These are phyloP conservation scores for Amiota minor DNA, from an alignment of 2,888 invertebrate genomes.

Conservation along the genomic window DNA sequence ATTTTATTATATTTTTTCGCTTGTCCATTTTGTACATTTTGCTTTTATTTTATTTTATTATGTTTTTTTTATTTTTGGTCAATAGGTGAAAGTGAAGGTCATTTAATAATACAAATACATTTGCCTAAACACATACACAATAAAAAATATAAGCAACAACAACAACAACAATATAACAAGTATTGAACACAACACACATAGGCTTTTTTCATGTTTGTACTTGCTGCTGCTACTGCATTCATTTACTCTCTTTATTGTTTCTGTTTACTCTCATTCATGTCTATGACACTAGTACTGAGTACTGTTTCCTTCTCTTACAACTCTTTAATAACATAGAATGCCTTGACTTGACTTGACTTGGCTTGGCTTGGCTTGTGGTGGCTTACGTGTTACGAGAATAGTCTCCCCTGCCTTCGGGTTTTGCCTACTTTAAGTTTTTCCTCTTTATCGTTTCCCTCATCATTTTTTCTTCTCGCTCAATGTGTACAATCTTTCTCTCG, in stretches of 20 bases:
- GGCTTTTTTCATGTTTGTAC: not conserved
- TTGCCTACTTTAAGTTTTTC: no score
- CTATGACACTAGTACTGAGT: constrained; percentile 16
- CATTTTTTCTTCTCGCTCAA: no score
- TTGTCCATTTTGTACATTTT: not conserved
- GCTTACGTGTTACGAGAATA: no score
- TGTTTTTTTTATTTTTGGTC: constrained; percentile 1
- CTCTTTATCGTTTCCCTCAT: no score
- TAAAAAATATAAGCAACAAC: constrained; percentile 35
- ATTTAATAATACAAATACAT: constrained; percentile 48
- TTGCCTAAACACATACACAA: constrained; percentile 60
- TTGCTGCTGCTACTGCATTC: constrained; percentile 1
- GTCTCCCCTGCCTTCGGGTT: no score
- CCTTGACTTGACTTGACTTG: not conserved
- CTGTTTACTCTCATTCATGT: not conserved
- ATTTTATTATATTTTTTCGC: constrained; percentile 22
- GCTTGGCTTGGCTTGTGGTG: constrained; percentile 21
- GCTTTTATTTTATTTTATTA: not conserved
- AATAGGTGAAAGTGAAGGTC: constrained; percentile 63
- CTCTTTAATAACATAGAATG: no score
- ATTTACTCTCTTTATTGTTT: not conserved
- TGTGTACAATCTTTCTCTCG: not conserved
- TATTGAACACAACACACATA: constrained; percentile 45
- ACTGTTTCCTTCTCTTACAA: no score
- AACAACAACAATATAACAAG: constrained; percentile 43